Percentiles rank a stretch among this genome's conserved stretches.
These are phyloP conservation scores for Caenorhabditis sp. DNA, from an alignment of 2,888 invertebrate species.

Conservation along the genomic window DNA sequence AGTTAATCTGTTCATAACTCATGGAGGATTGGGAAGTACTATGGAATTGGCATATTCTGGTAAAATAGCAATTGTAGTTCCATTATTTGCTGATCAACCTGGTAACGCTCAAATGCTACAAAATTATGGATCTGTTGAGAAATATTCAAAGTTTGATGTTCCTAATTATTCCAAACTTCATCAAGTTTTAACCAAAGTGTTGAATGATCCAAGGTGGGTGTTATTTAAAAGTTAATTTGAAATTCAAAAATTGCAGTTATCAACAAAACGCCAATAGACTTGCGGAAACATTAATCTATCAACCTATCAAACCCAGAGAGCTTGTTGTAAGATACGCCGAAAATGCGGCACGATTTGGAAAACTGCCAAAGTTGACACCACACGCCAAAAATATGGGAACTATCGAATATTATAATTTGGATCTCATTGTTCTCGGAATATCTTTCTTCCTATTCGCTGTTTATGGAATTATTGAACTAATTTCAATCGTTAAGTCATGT, in stretches of 20 bases:
- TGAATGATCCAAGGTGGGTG: neutral
- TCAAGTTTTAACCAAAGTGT: neutral
- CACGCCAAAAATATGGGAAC: conserved; percentile 27
- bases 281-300: conserved; percentile 24
- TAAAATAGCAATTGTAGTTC: conserved; percentile 35
- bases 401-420: conserved; percentile 27
- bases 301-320: conserved; percentile 29
- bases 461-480: neutral
- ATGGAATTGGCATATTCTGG: conserved; percentile 39
- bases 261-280: conserved; percentile 17
- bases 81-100: conserved; percentile 30
- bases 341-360: conserved; percentile 33
- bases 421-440: conserved; percentile 6
- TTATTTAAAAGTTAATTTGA: conserved; percentile 6
- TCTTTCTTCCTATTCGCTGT: neutral
- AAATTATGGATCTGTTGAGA: conserved; percentile 19
- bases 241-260: conserved; percentile 14
- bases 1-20: conserved; percentile 33
- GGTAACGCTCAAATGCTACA: conserved; percentile 29
- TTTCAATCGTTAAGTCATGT: neutral
- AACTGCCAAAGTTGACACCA: conserved; percentile 20
- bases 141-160: conserved; percentile 24
- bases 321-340: conserved; percentile 26
- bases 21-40: conserved; percentile 37
- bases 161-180: conserved; percentile 18